Base-by-base conservation (phyloP, 2,888 invertebrate genomes). In the Salpingus planirostris region DNA sequence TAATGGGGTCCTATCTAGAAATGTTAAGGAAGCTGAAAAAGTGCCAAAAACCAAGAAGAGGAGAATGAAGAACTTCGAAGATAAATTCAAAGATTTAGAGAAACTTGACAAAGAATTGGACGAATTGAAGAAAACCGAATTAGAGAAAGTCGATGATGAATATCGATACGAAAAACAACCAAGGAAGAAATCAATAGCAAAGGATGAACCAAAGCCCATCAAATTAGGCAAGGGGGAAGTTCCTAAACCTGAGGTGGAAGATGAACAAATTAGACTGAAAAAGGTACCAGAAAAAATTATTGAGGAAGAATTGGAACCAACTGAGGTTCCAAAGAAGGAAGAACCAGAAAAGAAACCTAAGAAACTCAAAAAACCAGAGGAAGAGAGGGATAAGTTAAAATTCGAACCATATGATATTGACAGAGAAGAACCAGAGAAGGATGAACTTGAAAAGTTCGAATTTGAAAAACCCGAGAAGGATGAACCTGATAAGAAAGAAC, bases 1-100 rank as follows among this genome's bases (percentile, higher is more conserved):
- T 41, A 54, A 54, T 40, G 70, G 69, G 10, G 57, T 67, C 31
- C 41, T 70, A 4, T 70, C 70, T 2, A 61, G 69, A 40, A 71
- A 70, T 38, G 45, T 68, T 11, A 59, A 67, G 48, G 70, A 71
- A 46, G 69, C 70, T 4, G 53, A 47, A 49, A 54, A 55, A 49
- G 40, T 47, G 26, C 51, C 51, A 10, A 60, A 57, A 49, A 57
- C 60, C 0, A 59, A 63, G 29, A 55, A 50, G 21, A 55, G 49
- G 56, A 66, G 57, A 40, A 60, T 45, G 42, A 65, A 52, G 54
- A 62, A 60, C 27, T 53, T 54, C 37, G 62, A 61, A 31, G 57
- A 65, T 31, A 62, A 64, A 33, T 26, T 55, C n/a, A 52, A 56
- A 8, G 59, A 64, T 31, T 47, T 71, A 26, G 70, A 70, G 48